Percentiles rank a stretch among this genome's conserved stretches.
Evolutionary conservation across 2,113 vertebrate genomes (phyloP).

Genomic region (Barbus barbus): DNA sequence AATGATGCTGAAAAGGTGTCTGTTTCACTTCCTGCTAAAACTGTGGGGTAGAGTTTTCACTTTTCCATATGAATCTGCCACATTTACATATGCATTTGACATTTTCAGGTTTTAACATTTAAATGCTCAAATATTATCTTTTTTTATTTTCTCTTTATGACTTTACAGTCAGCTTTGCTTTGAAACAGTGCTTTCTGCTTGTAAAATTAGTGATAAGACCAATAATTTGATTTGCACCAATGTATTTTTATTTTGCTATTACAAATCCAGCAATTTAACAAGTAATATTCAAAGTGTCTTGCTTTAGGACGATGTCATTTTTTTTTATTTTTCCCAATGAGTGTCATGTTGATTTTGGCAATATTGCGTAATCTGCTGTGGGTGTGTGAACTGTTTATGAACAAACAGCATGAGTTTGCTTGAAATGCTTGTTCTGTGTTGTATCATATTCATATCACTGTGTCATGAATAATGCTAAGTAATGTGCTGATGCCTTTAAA

Average conservation of each 20-base stretch:
- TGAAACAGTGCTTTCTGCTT: neutral
- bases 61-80: neutral
- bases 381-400: constrained; percentile 13
- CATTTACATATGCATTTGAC: neutral
- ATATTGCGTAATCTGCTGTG: neutral
- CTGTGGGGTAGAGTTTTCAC: constrained; percentile 21
- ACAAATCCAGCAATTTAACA: no score
- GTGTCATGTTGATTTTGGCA: neutral
- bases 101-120: neutral
- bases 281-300: no score
- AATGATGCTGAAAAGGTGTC: constrained; percentile 70
- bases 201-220: neutral
- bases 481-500: neutral
- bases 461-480: neutral
- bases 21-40: constrained; percentile 69
- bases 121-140: neutral
- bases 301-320: neutral
- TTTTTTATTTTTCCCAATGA: neutral
- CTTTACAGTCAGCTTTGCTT: neutral
- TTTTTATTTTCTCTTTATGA: neutral
- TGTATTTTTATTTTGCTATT: neutral
- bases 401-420: neutral
- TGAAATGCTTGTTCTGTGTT: neutral
- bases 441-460: neutral
- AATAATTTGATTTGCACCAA: neutral